phyloP scores from a whole-genome alignment of 2,888 invertebrate genomes.

The Drosophila formosana region DNA sequence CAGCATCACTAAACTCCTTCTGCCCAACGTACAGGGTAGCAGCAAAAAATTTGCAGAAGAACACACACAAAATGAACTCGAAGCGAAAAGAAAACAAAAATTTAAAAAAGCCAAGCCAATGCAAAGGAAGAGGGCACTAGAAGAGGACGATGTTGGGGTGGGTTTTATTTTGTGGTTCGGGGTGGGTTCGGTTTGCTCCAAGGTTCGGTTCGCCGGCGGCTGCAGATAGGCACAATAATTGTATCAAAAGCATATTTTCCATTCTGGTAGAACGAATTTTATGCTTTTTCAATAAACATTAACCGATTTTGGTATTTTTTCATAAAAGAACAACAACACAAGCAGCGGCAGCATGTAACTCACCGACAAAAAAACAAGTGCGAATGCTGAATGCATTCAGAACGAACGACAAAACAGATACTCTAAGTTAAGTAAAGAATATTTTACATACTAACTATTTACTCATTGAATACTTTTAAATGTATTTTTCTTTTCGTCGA shows the following conservation, averaged over 20 bases:
- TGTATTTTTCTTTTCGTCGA: neutral
- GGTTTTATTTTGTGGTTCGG: constrained; percentile 38
- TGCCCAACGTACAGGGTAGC: neutral
- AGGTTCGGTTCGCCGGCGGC: constrained; percentile 58
- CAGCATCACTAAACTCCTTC: neutral
- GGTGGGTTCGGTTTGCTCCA: constrained; percentile 48
- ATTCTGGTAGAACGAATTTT: constrained; percentile 86
- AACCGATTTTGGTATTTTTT: constrained; percentile 85
- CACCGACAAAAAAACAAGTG: constrained; percentile 40
- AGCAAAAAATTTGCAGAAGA: constrained; percentile 34
- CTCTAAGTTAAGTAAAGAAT: neutral
- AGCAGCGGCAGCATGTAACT: constrained; percentile 17
- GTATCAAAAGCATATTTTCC: constrained; percentile 86
- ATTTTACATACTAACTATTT: neutral
- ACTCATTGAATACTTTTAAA: neutral
- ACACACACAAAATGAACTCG: constrained; percentile 67
- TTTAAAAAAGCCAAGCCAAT: constrained; percentile 41
- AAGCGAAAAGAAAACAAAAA: constrained; percentile 41
- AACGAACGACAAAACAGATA: constrained; percentile 4
- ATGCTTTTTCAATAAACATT: constrained; percentile 86
- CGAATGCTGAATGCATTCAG: constrained; percentile 2
- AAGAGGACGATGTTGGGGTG: constrained; percentile 42
- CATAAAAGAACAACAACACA: constrained; percentile 67
- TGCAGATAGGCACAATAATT: constrained; percentile 81
- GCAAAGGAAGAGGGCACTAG: constrained; percentile 35